phyloP scores from a whole-genome alignment of 1,140 invertebrate genomes.

The Anoplophora glabripennis region DNA sequence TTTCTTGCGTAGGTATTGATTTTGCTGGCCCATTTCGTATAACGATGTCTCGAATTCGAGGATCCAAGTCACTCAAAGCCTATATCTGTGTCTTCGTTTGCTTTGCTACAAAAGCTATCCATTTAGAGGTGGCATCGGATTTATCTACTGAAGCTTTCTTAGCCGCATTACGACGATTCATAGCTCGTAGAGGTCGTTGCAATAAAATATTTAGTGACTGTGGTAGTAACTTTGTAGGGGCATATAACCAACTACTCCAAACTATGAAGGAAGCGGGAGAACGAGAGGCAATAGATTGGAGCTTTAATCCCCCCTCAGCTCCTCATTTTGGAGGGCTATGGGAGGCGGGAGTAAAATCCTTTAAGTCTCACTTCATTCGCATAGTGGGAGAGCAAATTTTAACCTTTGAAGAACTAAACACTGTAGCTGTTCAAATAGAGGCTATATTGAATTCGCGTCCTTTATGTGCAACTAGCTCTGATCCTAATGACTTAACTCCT shows the following conservation, averaged over 20 bases:
- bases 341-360: conserved; percentile 12
- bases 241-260: conserved; percentile 3
- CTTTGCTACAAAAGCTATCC: conserved; percentile 39
- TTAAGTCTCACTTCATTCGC: conserved; percentile 12
- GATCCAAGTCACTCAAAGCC: conserved; percentile 33
- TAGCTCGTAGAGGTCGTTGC: conserved; percentile 33
- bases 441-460: conserved; percentile 25
- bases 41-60: conserved; percentile 18
- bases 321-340: conserved; percentile 11
- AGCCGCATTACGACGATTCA: conserved; percentile 44
- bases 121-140: conserved; percentile 40
- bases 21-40: conserved; percentile 40
- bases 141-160: conserved; percentile 46
- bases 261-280: not conserved
- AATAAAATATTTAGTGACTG: conserved; percentile 43
- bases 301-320: conserved; percentile 23
- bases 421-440: conserved; percentile 28
- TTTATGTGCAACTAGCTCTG: conserved; percentile 13
- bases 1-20: conserved; percentile 37
- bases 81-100: conserved; percentile 48
- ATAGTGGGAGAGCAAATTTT: conserved; percentile 33
- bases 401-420: conserved; percentile 38
- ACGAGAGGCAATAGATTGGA: conserved; percentile 28
- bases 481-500: conserved; percentile 20
- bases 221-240: conserved; percentile 48